A percentile compares a stretch with the other conserved stretches of the same genome.
phyloP scores from a whole-genome alignment of 2,888 invertebrate species.

The Elgonia sp. region DNA sequence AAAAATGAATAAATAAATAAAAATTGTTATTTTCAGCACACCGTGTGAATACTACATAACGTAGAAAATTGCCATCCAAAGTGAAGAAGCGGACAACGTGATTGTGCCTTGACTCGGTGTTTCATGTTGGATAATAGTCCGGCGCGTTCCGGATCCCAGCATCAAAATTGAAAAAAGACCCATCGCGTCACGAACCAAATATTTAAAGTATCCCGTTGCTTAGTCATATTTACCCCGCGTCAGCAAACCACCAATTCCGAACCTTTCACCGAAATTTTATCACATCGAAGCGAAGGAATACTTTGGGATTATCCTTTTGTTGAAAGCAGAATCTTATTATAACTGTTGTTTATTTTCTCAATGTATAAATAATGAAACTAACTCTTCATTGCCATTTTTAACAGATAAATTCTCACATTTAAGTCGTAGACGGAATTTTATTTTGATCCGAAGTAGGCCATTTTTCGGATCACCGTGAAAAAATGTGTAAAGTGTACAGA shows the following conservation, averaged over 20 bases:
- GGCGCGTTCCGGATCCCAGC: background rate
- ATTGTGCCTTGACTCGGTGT: slow-evolving; percentile 69
- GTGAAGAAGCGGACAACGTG: slow-evolving; percentile 74
- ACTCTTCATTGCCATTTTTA: no score
- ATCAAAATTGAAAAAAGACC: background rate
- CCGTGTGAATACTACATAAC: slow-evolving; percentile 87
- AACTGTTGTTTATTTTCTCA: no score
- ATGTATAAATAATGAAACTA: no score
- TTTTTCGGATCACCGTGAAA: background rate
- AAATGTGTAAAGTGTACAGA: slow-evolving; percentile 3
- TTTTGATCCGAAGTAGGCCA: background rate
- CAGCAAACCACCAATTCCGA: no score
- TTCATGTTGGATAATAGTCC: slow-evolving; percentile 44
- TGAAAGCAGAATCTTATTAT: no score
- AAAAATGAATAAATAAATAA: no score
- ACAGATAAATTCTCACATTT: background rate
- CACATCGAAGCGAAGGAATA: no score
- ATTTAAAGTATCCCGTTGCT: slow-evolving; percentile 33
- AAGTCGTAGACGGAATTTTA: background rate
- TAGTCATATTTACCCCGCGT: slow-evolving; percentile 15
- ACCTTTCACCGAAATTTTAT: no score
- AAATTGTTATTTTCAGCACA: slow-evolving; percentile 84
- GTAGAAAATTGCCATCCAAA: slow-evolving; percentile 75
- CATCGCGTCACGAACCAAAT: slow-evolving; percentile 11
- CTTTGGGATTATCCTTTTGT: no score